Base-by-base conservation (phyloP, 2,797 vertebrate genomes). In the Acestrorhynchus altus region DNA sequence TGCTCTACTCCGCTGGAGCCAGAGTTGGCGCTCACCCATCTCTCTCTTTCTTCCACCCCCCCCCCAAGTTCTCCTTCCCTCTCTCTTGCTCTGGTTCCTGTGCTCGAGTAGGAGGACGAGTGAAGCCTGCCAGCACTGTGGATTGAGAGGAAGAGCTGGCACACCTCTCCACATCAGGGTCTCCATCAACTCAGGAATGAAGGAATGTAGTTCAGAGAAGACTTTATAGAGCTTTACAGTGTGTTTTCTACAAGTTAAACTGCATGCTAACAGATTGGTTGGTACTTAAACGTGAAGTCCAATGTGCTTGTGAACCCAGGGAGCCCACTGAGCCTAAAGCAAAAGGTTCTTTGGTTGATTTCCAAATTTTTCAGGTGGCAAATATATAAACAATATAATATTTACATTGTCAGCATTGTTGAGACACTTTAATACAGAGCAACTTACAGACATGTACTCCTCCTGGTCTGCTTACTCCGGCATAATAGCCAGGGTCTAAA, bases 1-100 rank as follows among this genome's bases (percentile, higher is more conserved):
- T 51, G 44, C 65, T 69, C 22, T 24, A 16, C 57, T 70, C 24
- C 47, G 57, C 56, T 54, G 56, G 56, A 18, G 39, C 31, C 56
- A 15, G 57, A 42, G 49, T 64, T 59, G 64, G 28, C 31, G 1
- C 8, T 40, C 11, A 16, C 31, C 35, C 47, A 39, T 28, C 57
- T 35, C 46, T 61, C 35, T n/a, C 26, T 54, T 39, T 67, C 35
- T 61, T 31, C 24, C 9, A 4, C 8, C 15, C 8, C 15, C 15
- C 22, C 44, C 31, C 31, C 31, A 2, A 2, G 31, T 35, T 26
- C 28, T 76, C 22, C 42, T 49, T 22, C 12, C 42, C 9, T 28
- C 20, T 24, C 40, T 18, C 22, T 49, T 6, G 31, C 65, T 68
- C 49, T 69, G 44, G 2, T 35, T 60, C 28, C n/a, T 40, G 20